Evolutionary conservation across 2,797 vertebrate genomes (phyloP), one percentile per base, ranked within the genome.

Genomic region (Chrosomus eos): DNA sequence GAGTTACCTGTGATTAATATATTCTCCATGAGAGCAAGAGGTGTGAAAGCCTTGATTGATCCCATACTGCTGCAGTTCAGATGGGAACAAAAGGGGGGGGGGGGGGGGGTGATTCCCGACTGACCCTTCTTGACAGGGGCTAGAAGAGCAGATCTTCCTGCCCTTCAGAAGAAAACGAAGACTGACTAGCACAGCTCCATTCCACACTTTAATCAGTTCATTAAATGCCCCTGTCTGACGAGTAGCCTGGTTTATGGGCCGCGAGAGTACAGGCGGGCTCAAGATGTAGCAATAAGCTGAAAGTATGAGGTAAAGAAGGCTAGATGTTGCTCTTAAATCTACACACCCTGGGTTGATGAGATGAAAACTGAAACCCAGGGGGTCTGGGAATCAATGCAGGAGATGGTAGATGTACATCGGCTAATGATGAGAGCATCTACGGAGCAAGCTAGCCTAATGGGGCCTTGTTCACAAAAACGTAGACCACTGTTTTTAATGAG

Each of bases 1-100:
- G 91, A 89, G 90, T 91, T 93, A 92, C 91, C 90, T 92, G 90
- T 90, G 93, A 94, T 94, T 94, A 94, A 93, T 93, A 91, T 90
- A 86, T 88, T 87, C 90, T 84, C 86, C 83, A 80, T 43, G 80
- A 66, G 45, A 43, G 80, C 43, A 84, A 38, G 73, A 26, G 62
- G 43, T 36, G 82, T 70, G 67, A 82, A 84, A 81, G 72, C 51
- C 73, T 88, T 83, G 88, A 88, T 87, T 88, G 87, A 89, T 88
- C 83, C 85, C 36, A 26, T n/a, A 78, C 78, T 77, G 74, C 85
- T 75, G 66, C 64, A 36, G 83, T 86, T 89, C 80, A 81, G 73
- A 79, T 43, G 83, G 83, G 70, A 79, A 85, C 76, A 84, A 83
- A 86, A 86, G 75, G 71, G 75, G 66, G 67, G 82, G 26, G 85